phyloP scores from a whole-genome alignment of 2,797 vertebrate species.

The Acanthurus lineatus region DNA sequence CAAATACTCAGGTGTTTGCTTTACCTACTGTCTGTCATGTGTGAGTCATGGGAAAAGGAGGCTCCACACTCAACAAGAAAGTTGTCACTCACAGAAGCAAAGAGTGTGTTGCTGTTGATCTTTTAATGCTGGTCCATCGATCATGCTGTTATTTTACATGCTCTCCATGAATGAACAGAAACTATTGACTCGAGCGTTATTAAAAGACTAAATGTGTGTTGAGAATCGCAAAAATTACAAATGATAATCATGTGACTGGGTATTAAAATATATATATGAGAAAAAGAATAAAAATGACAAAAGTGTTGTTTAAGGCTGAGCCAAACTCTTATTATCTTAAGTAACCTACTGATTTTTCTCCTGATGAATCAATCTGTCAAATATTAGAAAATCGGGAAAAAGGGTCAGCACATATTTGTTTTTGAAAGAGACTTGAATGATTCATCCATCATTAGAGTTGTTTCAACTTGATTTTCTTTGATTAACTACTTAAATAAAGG shows the following conservation, averaged over 20 bases:
- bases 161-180: no score
- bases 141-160: neutral
- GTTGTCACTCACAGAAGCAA: neutral
- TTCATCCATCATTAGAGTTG: neutral
- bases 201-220: neutral
- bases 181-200: neutral
- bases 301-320: neutral
- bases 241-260: neutral
- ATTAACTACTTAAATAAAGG: neutral
- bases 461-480: neutral
- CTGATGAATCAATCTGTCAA: neutral
- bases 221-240: neutral
- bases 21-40: conserved; percentile 22
- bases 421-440: neutral
- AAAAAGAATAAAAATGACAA: neutral
- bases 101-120: no score
- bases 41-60: conserved; percentile 16
- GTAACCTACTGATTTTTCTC: neutral
- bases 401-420: neutral
- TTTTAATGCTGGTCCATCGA: neutral
- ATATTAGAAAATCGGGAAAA: neutral
- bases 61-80: neutral
- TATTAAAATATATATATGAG: neutral
- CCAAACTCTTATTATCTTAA: neutral
- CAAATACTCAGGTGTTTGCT: conserved; percentile 46